Evolutionary conservation across 1,140 invertebrate genomes (phyloP), one percentile per base, ranked within the genome.

Genomic region (Aphelenchoides avenae): DNA sequence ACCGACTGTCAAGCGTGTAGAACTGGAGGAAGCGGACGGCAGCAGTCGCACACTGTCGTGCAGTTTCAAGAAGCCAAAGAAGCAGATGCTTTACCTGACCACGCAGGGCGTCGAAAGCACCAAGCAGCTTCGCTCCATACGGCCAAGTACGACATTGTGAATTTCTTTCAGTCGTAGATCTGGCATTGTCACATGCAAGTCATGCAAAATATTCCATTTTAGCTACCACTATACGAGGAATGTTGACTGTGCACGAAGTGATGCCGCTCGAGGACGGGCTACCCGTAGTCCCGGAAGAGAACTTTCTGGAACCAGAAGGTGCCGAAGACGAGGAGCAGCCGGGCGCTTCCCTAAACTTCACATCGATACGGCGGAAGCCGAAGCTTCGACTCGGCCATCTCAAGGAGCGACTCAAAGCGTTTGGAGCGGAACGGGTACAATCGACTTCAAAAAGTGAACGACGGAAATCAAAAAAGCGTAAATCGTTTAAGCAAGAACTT

Each of bases 401-500:
- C 31, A 60, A 60, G 29, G 56, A 58, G 24, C 54, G 56, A 5
- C 26, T 58, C 18, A 40, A 60, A 36, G 52, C 52, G 11, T 51
- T 57, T 34, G 56, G 56, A 11, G 29, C 26, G 7, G 11, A n/a
- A n/a, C n/a, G n/a, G n/a, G n/a, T n/a, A n/a, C n/a, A n/a, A n/a
- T n/a, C n/a, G n/a, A n/a, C n/a, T n/a, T 15, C 2, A 11, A 20
- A 20, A 53, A 53, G n/a, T 30, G 24, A 13, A 49, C n/a, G 11
- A 53, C 27, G 15, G 18, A 30, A 26, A 20, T 37, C 7, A 24
- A 40, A 53, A 46, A 3, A 54, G 31, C 7, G 20, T 15, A 46
- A 9, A 52, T 29, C 18, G n/a, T 20, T 13, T 47, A 52, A 48
- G 11, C 9, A 53, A 50, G 48, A 4, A 52, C 20, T 52, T 5